Base-by-base conservation (phyloP, 2,888 invertebrate species). In the Drosophila dives region DNA sequence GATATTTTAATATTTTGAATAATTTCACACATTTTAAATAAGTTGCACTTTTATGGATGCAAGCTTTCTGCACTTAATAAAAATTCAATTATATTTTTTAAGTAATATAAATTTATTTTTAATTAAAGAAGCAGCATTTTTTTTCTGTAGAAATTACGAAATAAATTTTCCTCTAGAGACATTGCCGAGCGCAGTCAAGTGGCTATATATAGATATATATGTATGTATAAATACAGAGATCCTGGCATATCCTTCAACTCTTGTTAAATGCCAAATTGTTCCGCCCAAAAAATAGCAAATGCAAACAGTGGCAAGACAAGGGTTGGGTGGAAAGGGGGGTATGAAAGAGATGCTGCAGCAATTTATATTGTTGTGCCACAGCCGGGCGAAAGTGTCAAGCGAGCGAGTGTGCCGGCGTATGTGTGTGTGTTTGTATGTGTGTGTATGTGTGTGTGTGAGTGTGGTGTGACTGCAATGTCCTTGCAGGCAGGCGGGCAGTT, bases 181-280 rank as follows among this genome's bases (percentile, higher is more conserved):
- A 17, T 10, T 45, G 20, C 45, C 12, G 20, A n/a, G 10, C 17
- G 59, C 38, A 54, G 17, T 33, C 26, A 29, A 64, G 34, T 67
- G 60, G 59, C 54, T 33, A 68, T 32, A 59, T 42, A 33, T 20
- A 68, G 36, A 38, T 23, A n/a, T 33, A 49, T 54, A 61, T 36
- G 7, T 38, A 5, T 2, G 0, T 11, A 61, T 32, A 49, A 26
- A 38, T 15, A 26, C 36, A 29, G 34, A 58, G n/a, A 59, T 49
- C 42, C 56, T 69, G 56, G 50, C 59, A 72, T 70, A 86, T 78
- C 86, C 89, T 86, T 86, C 86, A 86, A 83, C 86, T 82, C 66
- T 67, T 64, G 60, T 74, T 64, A 88, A 86, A 89, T 84, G 85
- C 75, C 89, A 89, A 84, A 84, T 69, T 67, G 79, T 23, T 56